Conservation (phyloP, 2,797 vertebrate genomes). For the Cygnus olor region DNA sequence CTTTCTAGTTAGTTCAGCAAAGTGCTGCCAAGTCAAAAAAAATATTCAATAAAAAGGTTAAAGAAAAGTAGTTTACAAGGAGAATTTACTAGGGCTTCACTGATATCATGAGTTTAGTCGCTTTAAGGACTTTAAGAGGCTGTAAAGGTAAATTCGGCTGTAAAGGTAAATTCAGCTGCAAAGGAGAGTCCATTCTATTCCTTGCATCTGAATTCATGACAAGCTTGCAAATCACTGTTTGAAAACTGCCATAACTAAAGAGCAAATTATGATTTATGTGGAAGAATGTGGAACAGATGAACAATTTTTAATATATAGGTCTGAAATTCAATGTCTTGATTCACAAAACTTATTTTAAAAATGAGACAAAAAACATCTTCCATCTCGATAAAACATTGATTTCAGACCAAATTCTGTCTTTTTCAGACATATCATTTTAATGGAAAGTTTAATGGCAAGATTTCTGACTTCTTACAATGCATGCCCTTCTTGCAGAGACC, state of each 20-base stretch:
- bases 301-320: neutral
- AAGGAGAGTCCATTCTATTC: neutral
- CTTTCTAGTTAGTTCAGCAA: neutral
- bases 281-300: neutral
- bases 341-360: neutral
- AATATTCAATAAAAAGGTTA: neutral
- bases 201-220: neutral
- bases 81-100: neutral
- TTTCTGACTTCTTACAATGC: neutral
- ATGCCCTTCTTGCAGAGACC: neutral
- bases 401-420: neutral
- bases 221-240: neutral
- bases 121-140: neutral
- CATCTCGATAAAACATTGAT: neutral
- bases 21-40: neutral
- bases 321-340: neutral
- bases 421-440: neutral
- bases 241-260: neutral
- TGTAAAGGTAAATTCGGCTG: neutral
- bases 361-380: neutral
- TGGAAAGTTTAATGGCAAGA: neutral
- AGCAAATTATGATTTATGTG: conserved; percentile 11
- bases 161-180: neutral
- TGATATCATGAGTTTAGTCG: neutral
- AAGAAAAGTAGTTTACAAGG: neutral